Percentiles rank a stretch among this genome's conserved stretches.
Conservation (phyloP, 2,113 vertebrate species). For the Lota lota region DNA sequence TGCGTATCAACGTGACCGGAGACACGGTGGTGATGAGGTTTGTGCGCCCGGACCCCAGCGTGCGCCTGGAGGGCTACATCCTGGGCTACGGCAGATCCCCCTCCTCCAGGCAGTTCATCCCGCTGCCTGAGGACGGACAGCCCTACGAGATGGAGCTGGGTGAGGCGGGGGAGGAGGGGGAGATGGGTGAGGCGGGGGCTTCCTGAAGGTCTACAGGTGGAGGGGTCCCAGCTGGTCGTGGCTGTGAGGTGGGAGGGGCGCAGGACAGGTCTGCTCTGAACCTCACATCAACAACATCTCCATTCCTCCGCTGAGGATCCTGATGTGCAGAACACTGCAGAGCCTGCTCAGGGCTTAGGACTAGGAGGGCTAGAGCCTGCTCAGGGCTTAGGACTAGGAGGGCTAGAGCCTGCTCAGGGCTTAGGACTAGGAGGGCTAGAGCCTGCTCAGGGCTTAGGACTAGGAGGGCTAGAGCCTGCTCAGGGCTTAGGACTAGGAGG, state of each 20-base stretch:
- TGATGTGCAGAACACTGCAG: no score
- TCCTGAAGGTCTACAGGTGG: conserved; percentile 4
- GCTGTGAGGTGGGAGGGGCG: not conserved
- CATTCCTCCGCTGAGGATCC: not conserved
- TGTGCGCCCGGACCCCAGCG: conserved; percentile 77
- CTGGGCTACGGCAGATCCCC: conserved; percentile 88
- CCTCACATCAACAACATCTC: not conserved
- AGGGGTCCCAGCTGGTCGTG: not conserved
- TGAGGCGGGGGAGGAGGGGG: conserved; percentile 75
- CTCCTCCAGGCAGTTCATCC: conserved; percentile 89
- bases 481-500: no score
- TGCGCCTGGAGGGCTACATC: conserved; percentile 88
- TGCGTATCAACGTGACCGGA: conserved; percentile 87
- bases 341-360: no score
- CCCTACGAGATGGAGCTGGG: conserved; percentile 82
- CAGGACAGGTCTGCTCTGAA: not conserved
- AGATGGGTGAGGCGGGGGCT: conserved; percentile 80
- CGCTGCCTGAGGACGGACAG: conserved; percentile 82
- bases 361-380: no score
- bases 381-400: no score
- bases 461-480: no score
- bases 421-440: no score
- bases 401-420: no score
- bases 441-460: no score
- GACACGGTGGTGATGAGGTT: conserved; percentile 89